These are phyloP conservation scores for Xestia ashworthii DNA, from an alignment of 2,888 invertebrate genomes.

Conservation along the genomic window DNA sequence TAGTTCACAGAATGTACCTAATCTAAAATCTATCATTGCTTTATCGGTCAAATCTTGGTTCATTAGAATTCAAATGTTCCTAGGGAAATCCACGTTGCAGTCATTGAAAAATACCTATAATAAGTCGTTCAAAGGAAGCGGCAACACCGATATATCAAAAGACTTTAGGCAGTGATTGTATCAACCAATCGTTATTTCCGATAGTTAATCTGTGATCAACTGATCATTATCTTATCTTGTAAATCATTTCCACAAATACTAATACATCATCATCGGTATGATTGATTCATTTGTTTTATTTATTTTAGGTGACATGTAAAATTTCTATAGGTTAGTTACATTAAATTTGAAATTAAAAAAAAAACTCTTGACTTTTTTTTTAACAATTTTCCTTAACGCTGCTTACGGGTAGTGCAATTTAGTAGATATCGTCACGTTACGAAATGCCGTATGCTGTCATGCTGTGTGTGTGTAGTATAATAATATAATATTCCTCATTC, in stretches of 20 bases:
- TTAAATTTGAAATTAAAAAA: too few relatives aligned
- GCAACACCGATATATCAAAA: slow-evolving; percentile 35
- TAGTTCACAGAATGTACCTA: not conserved
- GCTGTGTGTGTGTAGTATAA: too few relatives aligned
- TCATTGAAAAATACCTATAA: slow-evolving; percentile 5
- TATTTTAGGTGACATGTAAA: not conserved
- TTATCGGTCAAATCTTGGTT: slow-evolving; percentile 33
- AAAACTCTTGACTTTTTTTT: too few relatives aligned
- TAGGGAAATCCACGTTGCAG: not conserved
- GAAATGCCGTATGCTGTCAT: too few relatives aligned
- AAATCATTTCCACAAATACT: slow-evolving; percentile 28
- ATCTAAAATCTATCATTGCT: slow-evolving; percentile 16
- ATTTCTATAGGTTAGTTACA: not conserved
- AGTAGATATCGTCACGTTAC: too few relatives aligned
- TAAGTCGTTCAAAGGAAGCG: slow-evolving; percentile 40
- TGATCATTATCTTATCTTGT: slow-evolving; percentile 40
- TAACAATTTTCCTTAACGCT: too few relatives aligned
- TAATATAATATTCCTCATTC: too few relatives aligned
- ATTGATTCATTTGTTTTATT: slow-evolving; percentile 13
- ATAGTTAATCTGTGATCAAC: slow-evolving; percentile 40
- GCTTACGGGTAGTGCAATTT: too few relatives aligned
- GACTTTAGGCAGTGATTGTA: slow-evolving; percentile 12
- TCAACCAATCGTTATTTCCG: slow-evolving; percentile 25
- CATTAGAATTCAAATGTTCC: slow-evolving; percentile 7
- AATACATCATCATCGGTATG: slow-evolving; percentile 21